A percentile compares a stretch with the other conserved stretches of the same genome.
These are phyloP conservation scores for Chrysaora quinquecirrha DNA, from an alignment of 30 jellyfish, hydroid and myxozoan species.

Conservation along the genomic window DNA sequence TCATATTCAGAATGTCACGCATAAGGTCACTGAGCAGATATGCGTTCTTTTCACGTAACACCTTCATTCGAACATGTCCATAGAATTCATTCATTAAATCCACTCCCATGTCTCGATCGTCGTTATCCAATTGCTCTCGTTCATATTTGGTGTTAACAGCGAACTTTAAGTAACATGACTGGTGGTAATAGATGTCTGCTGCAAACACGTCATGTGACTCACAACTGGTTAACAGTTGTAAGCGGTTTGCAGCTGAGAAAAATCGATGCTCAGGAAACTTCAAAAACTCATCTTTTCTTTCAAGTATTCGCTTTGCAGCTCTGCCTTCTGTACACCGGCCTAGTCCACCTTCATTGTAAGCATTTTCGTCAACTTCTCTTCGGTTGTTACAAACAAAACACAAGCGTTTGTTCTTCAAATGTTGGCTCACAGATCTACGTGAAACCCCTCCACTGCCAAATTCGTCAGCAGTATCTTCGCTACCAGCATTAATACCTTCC, in stretches of 20 bases:
- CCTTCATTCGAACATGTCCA: background rate
- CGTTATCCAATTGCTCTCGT: background rate
- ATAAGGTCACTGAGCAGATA: conserved; percentile 37
- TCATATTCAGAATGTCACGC: conserved; percentile 27
- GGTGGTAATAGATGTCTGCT: conserved; percentile 33
- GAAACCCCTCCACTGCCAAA: background rate
- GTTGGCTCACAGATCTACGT: conserved; percentile 35
- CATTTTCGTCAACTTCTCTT: conserved; percentile 1
- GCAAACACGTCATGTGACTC: conserved; percentile 49
- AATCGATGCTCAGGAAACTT: conserved; percentile 19
- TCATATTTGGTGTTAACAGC: background rate
- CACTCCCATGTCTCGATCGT: background rate
- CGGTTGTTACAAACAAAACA: conserved; percentile 41
- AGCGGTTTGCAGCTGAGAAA: conserved; percentile 23
- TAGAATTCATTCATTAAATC: background rate
- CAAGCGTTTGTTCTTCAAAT: conserved; percentile 11
- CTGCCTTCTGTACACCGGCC: conserved; percentile 47
- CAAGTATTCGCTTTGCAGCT: conserved; percentile 23
- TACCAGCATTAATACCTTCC: background rate
- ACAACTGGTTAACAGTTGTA: conserved; percentile 23
- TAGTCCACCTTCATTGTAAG: conserved; percentile 33
- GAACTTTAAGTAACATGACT: conserved; percentile 25
- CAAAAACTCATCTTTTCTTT: conserved; percentile 19
- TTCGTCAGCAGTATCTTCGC: background rate
- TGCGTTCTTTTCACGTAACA: conserved; percentile 38